A percentile compares a stretch with the other conserved stretches of the same genome.
Conservation (phyloP, 2,888 invertebrate species). For the Nasonovia ribisnigri region DNA sequence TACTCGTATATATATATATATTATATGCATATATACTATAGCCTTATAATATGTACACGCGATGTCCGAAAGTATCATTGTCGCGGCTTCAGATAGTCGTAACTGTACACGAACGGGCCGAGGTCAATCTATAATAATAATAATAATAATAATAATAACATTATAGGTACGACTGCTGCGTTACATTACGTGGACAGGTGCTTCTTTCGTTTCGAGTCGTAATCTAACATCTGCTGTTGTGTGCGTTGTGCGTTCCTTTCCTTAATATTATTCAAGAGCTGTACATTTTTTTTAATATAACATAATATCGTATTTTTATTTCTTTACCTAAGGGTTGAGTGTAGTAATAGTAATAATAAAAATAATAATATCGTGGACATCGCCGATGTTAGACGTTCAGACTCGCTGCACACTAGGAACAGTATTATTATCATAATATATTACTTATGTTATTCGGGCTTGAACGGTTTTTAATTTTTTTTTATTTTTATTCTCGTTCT, state of each 20-base stretch:
- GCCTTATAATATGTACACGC: background rate
- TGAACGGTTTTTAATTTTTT: background rate
- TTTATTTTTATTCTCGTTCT: constrained; percentile 24
- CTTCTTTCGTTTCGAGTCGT: constrained; percentile 40
- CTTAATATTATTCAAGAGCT: constrained; percentile 53
- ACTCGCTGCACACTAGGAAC: background rate
- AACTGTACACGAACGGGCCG: constrained; percentile 39
- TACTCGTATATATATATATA: background rate
- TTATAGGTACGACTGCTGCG: background rate
- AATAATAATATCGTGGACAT: constrained; percentile 14
- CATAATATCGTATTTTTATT: constrained; percentile 4
- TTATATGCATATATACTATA: background rate
- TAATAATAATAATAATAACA: background rate
- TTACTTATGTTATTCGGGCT: background rate
- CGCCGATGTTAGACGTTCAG: constrained; percentile 26
- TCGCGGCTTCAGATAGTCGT: constrained; percentile 2
- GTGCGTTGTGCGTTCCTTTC: background rate
- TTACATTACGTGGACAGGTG: constrained; percentile 48
- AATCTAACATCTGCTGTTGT: constrained; percentile 62
- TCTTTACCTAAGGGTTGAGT: constrained; percentile 3
- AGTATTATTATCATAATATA: background rate
- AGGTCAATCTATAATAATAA: constrained; percentile 44
- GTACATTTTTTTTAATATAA: constrained; percentile 22
- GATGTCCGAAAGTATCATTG: constrained; percentile 8
- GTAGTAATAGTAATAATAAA: background rate